Percentiles rank a stretch among this genome's conserved stretches.
phyloP scores from a whole-genome alignment of 92 coral and sea anemone species.

The Parazoanthus darwini region DNA sequence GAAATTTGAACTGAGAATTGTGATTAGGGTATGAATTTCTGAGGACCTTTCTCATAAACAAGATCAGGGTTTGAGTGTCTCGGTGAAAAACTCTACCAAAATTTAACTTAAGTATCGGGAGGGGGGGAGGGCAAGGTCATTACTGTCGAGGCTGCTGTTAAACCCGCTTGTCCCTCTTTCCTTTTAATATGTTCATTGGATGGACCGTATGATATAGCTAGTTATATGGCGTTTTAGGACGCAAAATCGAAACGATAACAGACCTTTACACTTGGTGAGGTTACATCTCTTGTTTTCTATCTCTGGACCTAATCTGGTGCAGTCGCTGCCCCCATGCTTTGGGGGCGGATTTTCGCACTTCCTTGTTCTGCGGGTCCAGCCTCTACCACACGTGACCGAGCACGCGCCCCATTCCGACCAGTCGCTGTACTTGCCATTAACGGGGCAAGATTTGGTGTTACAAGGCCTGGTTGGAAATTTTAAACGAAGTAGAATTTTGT shows the following conservation, averaged over 20 bases:
- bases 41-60: no score
- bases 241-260: not conserved
- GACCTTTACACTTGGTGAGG: conserved; percentile 54
- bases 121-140: no score
- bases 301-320: conserved; percentile 55
- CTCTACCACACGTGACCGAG: conserved; percentile 57
- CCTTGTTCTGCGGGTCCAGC: conserved; percentile 42
- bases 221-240: not conserved
- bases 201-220: not conserved
- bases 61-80: no score
- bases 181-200: not conserved
- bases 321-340: conserved; percentile 58
- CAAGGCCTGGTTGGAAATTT: conserved; percentile 31
- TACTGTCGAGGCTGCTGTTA: not conserved
- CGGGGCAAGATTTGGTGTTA: conserved; percentile 51
- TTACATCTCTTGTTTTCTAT: conserved; percentile 50
- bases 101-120: no score
- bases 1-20: no score
- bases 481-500: not conserved
- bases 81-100: no score
- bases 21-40: no score
- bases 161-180: not conserved
- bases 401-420: conserved; percentile 54
- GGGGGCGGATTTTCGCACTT: conserved; percentile 66
- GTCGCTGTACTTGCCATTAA: conserved; percentile 52